Evolutionary conservation across 2,797 vertebrate genomes (phyloP), one percentile per base, ranked within the genome.

Genomic region (Erithacus rubecula): DNA sequence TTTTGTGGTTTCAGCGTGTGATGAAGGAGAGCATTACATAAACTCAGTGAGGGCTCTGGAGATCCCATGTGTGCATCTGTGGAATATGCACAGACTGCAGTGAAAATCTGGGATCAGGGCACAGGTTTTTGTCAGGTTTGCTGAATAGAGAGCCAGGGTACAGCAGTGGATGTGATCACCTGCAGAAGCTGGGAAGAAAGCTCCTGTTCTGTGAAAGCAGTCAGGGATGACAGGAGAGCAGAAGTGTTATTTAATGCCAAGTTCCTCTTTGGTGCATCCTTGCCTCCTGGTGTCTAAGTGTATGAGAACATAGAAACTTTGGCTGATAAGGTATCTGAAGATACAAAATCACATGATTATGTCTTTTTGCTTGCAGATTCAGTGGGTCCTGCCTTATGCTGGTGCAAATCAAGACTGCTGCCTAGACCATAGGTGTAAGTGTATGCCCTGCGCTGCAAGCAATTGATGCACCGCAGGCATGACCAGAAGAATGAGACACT

Each of bases 101-200:
- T 15, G 41, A n/a, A 91, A 82, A 47, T 62, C 53, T 60, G 74
- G 65, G 53, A 68, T 81, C 53, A 34, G 53, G 0, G 0, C 30
- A 39, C 13, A 67, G 32, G 6, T 71, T 91, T 91, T 78, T 78
- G 43, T 91, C 60, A 70, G n/a, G 58, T 63, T 85, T 83, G 36
- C 39, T 88, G 62, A 58, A n/a, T 5, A 55, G 26, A 81, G 60
- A 75, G 15, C 74, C 37, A 62, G 36, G 27, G 12, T 49, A 29
- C 41, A 29, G 23, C 27, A 51, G 65, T 79, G 65, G 47, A 72
- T 59, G 29, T 47, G 69, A 36, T 71, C 68, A 62, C 36, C 60
- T 6, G 2, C 74, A 53, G 65, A 92, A 85, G 53, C 76, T 82
- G 58, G 59, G 41, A 90, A 51, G 65, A 62, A 86, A 91, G 46